Evolutionary conservation across 2,888 invertebrate genomes (phyloP).

Genomic region (Drosophila pullipes): DNA sequence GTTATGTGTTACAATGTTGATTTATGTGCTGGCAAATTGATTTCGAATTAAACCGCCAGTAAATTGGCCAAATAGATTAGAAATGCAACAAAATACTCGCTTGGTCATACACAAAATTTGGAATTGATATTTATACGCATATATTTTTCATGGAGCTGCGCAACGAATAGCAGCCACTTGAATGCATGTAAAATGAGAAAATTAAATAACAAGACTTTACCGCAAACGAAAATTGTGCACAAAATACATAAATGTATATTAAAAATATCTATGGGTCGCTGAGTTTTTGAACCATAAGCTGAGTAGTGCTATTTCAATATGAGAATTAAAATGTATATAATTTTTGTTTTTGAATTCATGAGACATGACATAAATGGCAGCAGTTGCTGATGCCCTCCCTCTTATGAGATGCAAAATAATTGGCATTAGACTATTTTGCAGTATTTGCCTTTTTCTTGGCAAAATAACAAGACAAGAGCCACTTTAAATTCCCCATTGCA

Average conservation of each 20-base stretch:
- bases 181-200: conserved; percentile 35
- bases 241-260: conserved; percentile 9
- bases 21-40: conserved; percentile 25
- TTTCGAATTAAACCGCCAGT: conserved; percentile 25
- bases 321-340: background rate
- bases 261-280: background rate
- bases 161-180: conserved; percentile 6
- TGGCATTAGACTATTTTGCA: conserved; percentile 40
- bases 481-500: conserved; percentile 54
- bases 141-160: background rate
- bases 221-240: conserved; percentile 30
- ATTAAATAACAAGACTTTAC: conserved; percentile 25
- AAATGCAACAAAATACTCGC: conserved; percentile 14
- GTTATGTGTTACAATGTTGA: background rate
- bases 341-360: background rate
- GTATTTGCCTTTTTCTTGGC: conserved; percentile 40
- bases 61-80: conserved; percentile 33
- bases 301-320: background rate
- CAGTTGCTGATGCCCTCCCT: conserved; percentile 11
- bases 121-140: background rate
- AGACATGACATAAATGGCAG: conserved; percentile 17
- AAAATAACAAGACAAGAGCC: conserved; percentile 40
- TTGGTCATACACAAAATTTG: conserved; percentile 11
- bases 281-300: background rate
- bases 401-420: conserved; percentile 44